A percentile compares a stretch with the other conserved stretches of the same genome.
These are phyloP conservation scores for Boloria selene DNA, from an alignment of 2,888 invertebrate genomes.

Conservation along the genomic window DNA sequence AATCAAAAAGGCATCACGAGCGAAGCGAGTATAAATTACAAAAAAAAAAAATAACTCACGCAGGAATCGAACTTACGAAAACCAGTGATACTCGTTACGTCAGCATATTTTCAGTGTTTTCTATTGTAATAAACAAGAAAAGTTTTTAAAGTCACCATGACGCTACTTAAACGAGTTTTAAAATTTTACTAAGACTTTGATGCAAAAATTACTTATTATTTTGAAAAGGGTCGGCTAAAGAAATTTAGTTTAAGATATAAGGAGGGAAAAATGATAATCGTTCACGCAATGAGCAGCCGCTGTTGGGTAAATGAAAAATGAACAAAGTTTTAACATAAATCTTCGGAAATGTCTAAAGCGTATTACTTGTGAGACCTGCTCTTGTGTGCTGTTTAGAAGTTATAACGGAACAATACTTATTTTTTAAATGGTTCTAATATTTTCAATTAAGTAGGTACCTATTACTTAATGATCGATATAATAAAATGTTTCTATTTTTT, in stretches of 20 bases:
- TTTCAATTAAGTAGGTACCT: no score
- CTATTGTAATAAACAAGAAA: conserved; percentile 19
- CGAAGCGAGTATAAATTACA: no score
- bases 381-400: conserved; percentile 27
- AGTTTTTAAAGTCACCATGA: conserved; percentile 17
- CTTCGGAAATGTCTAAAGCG: conserved; percentile 69
- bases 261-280: conserved; percentile 68
- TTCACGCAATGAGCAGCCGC: conserved; percentile 65
- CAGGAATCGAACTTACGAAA: neutral
- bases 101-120: neutral
- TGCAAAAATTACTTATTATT: conserved; percentile 39
- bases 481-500: no score
- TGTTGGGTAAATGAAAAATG: conserved; percentile 73
- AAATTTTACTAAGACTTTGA: conserved; percentile 27
- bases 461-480: no score
- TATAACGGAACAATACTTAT: conserved; percentile 10
- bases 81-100: neutral
- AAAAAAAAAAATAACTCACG: no score
- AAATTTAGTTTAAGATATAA: conserved; percentile 49
- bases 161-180: conserved; percentile 30
- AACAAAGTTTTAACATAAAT: conserved; percentile 78
- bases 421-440: no score
- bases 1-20: no score
- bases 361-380: conserved; percentile 59
- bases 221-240: conserved; percentile 41